phyloP scores from a whole-genome alignment of 2,113 vertebrate genomes.

The Cricetomys ansorgei region DNA sequence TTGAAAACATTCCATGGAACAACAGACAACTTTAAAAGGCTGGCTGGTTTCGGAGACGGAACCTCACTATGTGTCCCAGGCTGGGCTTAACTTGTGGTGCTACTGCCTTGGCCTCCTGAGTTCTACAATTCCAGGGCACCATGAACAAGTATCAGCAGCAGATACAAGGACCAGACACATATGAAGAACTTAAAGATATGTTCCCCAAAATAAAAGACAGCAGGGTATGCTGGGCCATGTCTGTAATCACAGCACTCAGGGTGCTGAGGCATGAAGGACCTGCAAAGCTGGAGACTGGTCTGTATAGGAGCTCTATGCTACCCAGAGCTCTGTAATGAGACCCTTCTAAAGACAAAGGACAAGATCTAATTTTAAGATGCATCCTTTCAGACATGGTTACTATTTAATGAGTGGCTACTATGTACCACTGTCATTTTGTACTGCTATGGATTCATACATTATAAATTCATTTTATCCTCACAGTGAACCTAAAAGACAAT shows the following conservation, averaged over 20 bases:
- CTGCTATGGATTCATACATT: not conserved
- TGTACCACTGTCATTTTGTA: not conserved
- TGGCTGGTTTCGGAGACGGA: not conserved
- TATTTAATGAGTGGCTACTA: not conserved
- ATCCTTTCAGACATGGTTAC: slow-evolving; percentile 20
- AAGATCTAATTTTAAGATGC: not conserved
- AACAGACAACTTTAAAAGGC: not conserved
- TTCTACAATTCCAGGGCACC: not conserved
- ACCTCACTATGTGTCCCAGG: not conserved
- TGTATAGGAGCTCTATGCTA: not conserved
- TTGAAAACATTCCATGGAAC: slow-evolving; percentile 17
- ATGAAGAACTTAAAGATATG: not conserved
- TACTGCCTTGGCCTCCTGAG: not conserved
- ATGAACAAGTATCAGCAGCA: not conserved
- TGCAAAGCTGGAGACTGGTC: not conserved
- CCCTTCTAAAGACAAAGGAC: not conserved
- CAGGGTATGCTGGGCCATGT: not conserved
- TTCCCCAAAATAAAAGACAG: slow-evolving; percentile 32
- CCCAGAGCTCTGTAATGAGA: not conserved
- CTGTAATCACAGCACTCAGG: not conserved
- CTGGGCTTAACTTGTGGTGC: not conserved
- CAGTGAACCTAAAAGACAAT: not conserved
- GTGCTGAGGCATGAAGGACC: not conserved
- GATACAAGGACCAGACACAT: not conserved
- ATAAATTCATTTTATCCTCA: not conserved